Base-by-base conservation (phyloP, 2,797 vertebrate species). In the Cossypha caffra region DNA sequence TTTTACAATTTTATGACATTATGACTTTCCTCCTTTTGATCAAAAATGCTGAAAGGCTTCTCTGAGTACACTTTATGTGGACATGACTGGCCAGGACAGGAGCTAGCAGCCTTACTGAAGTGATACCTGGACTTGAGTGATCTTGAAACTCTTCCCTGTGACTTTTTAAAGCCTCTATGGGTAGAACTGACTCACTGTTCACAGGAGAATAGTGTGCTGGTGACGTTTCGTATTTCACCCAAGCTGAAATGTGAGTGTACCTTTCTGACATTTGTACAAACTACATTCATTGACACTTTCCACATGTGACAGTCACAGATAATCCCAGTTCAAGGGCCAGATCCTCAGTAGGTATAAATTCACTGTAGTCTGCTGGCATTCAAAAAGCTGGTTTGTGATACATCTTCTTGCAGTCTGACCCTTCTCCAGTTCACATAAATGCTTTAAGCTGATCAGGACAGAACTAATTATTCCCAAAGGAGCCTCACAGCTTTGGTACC, bases 311-410 rank as follows among this genome's bases (percentile, higher is more conserved):
- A 73, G 74, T 72, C 71, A 19, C 37, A 68, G 79, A 69, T 71
- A 85, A 94, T 91, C 69, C 88, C 71, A 48, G 75, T 86, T 97
- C 80, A 88, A 75, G 68, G 73, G 58, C 78, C 37, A 61, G 83
- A 93, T 91, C 67, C 71, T 91, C 73, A 59, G 52, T 37, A 89
- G 62, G 50, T 86, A 40, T 85, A 82, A 90, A 94, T 10, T 75
- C 74, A 57, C 58, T 75, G 21, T 67, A 64, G 68, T 43, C 64
- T 75, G 47, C 61, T 91, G 72, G 47, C 0, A 0, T 88, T 95
- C 50, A 72, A 54, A 93, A 79, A 82, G 23, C 37, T 50, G 14
- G 64, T 87, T 79, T 89, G 47, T 2, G 25, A 13, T 62, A 68
- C 33, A 40, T 76, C 61, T 51, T 52, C 51, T 57, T 79, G 42